Evolutionary conservation across 2,888 invertebrate genomes (phyloP), one percentile per base, ranked within the genome.

Genomic region (Diloba caeruleocephala): DNA sequence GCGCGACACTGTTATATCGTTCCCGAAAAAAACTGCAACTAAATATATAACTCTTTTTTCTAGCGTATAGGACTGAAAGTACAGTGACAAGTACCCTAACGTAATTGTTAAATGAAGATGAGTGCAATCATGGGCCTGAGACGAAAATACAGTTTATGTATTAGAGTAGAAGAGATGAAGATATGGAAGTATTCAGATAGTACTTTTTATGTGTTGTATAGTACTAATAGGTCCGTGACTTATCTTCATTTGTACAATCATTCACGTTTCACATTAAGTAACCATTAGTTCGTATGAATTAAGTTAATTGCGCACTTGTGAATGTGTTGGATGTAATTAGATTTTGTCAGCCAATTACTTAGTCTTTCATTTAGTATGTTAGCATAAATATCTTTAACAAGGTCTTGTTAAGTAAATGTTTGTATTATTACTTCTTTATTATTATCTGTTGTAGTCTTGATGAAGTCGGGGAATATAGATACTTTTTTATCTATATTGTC

Each of bases 81-180:
- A 4, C 36, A 31, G 0, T 71, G 53, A 26, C 37, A 34, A 26
- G 6, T 17, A 29, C 23, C 14, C 6, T 21, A 36, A 23, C 15
- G 45, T 37, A 64, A 66, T 33, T 54, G 68, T 74, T 73, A 75
- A 70, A 76, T 78, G 77, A 74, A 71, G 75, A 75, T 79, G 71
- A 76, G 75, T 79, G 71, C 69, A 77, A 78, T 51, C 38, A 69
- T 34, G 43, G 10, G 75, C 82, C 54, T 46, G 60, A 56, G 80
- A 82, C 32, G 43, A 13, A 4, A 32, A 66, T 75, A 59, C 51
- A 13, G 45, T 41, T 45, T 45, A 25, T 53, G 46, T 12, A 5
- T 58, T 14, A 7, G 68, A 42, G 31, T 5, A 71, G 87, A 66
- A 70, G 71, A 59, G 83, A 84, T 37, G 15, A 14, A 3, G 41